Evolutionary conservation across 2,888 invertebrate genomes (phyloP).

Genomic region (Parnassius smintheus): DNA sequence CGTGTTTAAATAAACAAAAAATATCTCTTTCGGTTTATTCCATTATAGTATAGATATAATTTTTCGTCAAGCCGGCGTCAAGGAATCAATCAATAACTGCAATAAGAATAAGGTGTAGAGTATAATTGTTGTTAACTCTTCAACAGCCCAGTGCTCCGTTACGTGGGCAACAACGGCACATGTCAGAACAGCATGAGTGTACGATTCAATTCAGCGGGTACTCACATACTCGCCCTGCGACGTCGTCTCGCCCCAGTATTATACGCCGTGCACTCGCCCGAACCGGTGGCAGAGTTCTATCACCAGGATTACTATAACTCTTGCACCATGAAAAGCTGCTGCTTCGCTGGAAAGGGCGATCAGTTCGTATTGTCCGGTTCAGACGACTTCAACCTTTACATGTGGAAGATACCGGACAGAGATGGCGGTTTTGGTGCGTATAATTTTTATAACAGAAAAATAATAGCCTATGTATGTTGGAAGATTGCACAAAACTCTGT

Average conservation of each 20-base stretch:
- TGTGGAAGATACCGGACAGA: constrained; percentile 93
- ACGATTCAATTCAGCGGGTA: constrained; percentile 91
- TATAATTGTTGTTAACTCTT: neutral
- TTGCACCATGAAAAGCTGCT: constrained; percentile 98
- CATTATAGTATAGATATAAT: too few relatives aligned
- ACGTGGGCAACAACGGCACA: constrained; percentile 82
- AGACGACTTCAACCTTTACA: constrained; percentile 96
- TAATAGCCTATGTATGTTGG: too few relatives aligned
- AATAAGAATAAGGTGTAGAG: too few relatives aligned
- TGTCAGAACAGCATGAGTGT: constrained; percentile 94
- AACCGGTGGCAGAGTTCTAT: constrained; percentile 92
- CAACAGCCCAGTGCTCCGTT: constrained; percentile 85
- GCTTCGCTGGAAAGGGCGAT: constrained; percentile 94
- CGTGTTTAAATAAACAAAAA: too few relatives aligned
- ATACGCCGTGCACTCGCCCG: constrained; percentile 85
- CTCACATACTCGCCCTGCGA: constrained; percentile 89
- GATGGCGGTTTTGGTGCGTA: constrained; percentile 58
- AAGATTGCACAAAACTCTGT: too few relatives aligned
- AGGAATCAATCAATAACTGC: too few relatives aligned
- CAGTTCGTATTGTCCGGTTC: constrained; percentile 96
- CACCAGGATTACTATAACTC: constrained; percentile 96
- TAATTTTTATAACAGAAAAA: neutral
- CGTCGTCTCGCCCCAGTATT: constrained; percentile 93
- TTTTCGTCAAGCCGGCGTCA: too few relatives aligned
- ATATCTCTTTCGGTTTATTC: too few relatives aligned